Evolutionary conservation across 2,797 vertebrate species (phyloP).

Genomic region (Siniperca undulata): DNA sequence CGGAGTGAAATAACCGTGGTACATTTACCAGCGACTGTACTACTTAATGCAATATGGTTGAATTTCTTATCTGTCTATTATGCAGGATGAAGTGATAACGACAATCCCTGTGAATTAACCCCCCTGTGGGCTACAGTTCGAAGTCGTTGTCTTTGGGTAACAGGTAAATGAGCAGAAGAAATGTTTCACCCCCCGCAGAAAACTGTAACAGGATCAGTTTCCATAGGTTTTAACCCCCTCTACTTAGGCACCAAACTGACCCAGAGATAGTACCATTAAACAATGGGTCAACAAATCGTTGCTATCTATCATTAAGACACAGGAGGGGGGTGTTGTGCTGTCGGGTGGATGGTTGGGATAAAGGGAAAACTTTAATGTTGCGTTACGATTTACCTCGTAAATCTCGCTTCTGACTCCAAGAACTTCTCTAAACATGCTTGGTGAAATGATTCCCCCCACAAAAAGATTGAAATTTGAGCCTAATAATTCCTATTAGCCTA

Average conservation of each 20-base stretch:
- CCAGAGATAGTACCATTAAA: background rate
- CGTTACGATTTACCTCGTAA: constrained; percentile 58
- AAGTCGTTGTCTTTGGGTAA: background rate
- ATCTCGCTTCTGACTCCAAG: rapidly evolving
- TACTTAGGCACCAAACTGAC: background rate
- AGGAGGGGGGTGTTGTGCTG: constrained; percentile 82
- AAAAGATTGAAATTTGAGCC: no score
- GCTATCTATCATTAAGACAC: constrained; percentile 78
- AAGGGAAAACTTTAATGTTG: constrained; percentile 58
- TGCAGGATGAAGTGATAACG: rapidly evolving
- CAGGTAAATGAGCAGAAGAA: background rate
- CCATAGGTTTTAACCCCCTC: background rate
- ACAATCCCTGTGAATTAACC: rapidly evolving
- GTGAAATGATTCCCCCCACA: background rate
- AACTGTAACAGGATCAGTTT: background rate
- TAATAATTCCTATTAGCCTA: rapidly evolving
- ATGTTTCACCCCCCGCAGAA: background rate
- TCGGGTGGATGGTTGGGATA: constrained; percentile 30
- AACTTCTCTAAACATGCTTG: background rate
- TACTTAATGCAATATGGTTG: rapidly evolving
- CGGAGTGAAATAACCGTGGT: rapidly evolving
- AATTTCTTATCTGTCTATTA: rapidly evolving
- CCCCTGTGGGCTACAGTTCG: background rate
- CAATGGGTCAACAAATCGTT: constrained; percentile 36
- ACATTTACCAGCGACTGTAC: rapidly evolving